Conservation (phyloP, 2,888 invertebrate genomes). For the Drosophila mulleri region DNA sequence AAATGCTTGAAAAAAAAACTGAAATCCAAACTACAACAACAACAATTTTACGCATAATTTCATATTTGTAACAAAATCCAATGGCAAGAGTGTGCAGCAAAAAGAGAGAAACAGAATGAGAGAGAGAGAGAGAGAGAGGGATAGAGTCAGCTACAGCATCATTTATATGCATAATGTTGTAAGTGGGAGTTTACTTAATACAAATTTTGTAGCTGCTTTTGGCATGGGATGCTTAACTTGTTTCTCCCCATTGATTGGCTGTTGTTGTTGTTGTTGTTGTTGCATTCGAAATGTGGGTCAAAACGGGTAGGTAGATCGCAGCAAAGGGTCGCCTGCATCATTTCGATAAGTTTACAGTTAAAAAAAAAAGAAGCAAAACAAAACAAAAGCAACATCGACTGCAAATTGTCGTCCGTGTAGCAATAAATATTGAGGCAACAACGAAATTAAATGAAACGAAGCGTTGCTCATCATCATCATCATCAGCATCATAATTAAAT, state of each 20-base stretch:
- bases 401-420: conserved; percentile 57
- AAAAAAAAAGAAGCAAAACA: conserved; percentile 37
- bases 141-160: conserved; percentile 15
- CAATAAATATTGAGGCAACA: conserved; percentile 65
- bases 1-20: conserved; percentile 31
- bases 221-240: conserved; percentile 58
- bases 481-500: conserved; percentile 38
- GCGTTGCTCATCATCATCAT: conserved; percentile 48
- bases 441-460: conserved; percentile 47
- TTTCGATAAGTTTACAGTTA: conserved; percentile 68
- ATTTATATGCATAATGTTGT: conserved; percentile 67
- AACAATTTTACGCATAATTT: conserved; percentile 78
- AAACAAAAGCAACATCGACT: conserved; percentile 9
- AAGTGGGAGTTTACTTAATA: conserved; percentile 70
- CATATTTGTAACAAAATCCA: conserved; percentile 76
- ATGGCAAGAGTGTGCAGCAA: conserved; percentile 16
- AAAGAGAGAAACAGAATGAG: neutral
- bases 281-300: conserved; percentile 73
- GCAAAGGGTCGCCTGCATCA: conserved; percentile 55
- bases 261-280: conserved; percentile 15
- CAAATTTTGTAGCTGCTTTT: conserved; percentile 38
- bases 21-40: conserved; percentile 54
- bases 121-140: conserved; percentile 7
- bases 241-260: conserved; percentile 54
- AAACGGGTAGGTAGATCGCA: conserved; percentile 58